Base-by-base conservation (phyloP, 1,140 invertebrate species). In the Periplaneta americana region DNA sequence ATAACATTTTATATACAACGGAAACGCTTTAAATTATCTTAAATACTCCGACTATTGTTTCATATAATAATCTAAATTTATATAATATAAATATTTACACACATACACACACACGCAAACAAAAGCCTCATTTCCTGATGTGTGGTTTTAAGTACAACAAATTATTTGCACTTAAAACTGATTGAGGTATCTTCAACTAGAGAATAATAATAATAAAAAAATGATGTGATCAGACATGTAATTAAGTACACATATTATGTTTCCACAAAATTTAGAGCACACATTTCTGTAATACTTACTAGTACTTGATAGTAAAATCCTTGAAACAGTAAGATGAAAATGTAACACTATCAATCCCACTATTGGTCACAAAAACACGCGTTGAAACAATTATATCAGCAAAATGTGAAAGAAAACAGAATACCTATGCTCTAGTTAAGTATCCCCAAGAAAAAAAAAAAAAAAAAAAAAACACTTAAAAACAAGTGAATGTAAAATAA, bases 21-120 rank as follows among this genome's bases (percentile, higher is more conserved):
- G 39, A 78, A 78, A 78, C 34, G n/a, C n/a, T 78, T 78, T 78
- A 78, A 78, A 78, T 78, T 78, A 78, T 28, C 39, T 78, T 78
- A 78, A 78, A 78, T 78, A 78, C 32, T 78, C 34, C 32, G 22
- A 78, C 34, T 78, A 39, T 78, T 22, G n/a, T 34, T 36, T 37
- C 77, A 78, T 78, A 78, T 39, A 66, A 66, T n/a, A 66, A 66
- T 28, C 48, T 66, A 66, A n/a, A 66, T 66, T 66, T 66, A 66
- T 66, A 66, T 66, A 28, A 66, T 66, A 66, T 66, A 66, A 66
- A 66, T 66, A 66, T 66, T 66, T 66, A 66, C 48, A 66, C 48
- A 66, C 22, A 0, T n/a, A 66, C 39, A 48, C 39, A 18, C 39
- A 18, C 39, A 18, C 10, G 15, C 48, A 66, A 28, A 78, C 76